Conservation (phyloP, 2,888 invertebrate species). For the Dione juno region DNA sequence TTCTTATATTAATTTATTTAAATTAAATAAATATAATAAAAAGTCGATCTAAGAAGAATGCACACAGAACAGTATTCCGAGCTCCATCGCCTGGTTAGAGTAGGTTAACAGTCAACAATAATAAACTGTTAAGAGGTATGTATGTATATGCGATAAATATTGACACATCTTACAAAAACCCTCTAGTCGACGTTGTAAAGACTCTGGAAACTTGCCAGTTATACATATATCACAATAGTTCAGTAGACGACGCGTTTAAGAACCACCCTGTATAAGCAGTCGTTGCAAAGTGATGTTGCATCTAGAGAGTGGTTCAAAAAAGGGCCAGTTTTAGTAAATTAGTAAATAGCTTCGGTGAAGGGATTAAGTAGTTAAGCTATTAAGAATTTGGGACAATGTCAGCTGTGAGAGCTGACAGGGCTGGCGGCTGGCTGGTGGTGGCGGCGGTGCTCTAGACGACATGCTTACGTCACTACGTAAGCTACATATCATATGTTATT, state of each 20-base stretch:
- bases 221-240: constrained; percentile 72
- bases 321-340: constrained; percentile 33
- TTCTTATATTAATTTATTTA: neutral
- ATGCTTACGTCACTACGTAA: too few relatives aligned
- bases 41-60: neutral
- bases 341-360: constrained; percentile 29
- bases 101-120: constrained; percentile 75
- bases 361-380: constrained; percentile 34
- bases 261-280: constrained; percentile 6
- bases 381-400: constrained; percentile 39
- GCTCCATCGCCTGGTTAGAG: constrained; percentile 48
- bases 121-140: constrained; percentile 70
- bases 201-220: constrained; percentile 72
- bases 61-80: constrained; percentile 20
- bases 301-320: constrained; percentile 21
- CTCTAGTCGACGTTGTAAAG: constrained; percentile 71
- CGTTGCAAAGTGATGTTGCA: neutral
- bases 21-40: neutral
- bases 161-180: constrained; percentile 66
- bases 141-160: constrained; percentile 66
- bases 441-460: too few relatives aligned
- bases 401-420: too few relatives aligned
- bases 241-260: constrained; percentile 51
- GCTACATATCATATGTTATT: neutral
- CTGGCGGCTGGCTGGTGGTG: too few relatives aligned